A percentile compares a stretch with the other conserved stretches of the same genome.
phyloP scores from a whole-genome alignment of 2,888 invertebrate species.

The Drosophila lacicola region DNA sequence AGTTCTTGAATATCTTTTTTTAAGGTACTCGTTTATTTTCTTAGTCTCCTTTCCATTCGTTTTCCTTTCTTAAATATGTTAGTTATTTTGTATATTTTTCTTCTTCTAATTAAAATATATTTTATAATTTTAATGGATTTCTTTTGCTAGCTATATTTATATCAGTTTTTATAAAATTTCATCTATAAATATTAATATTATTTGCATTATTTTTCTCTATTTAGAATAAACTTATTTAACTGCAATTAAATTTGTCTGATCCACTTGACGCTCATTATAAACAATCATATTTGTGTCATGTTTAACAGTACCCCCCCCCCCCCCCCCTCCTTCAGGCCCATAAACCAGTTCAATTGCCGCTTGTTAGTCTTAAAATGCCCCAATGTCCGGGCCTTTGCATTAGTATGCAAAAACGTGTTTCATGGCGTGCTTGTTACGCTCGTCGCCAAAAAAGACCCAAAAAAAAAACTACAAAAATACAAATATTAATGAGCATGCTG shows the following conservation, averaged over 20 bases:
- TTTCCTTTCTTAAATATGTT: too few relatives aligned
- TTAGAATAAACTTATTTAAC: too few relatives aligned
- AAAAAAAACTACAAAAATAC: slow-evolving; percentile 16
- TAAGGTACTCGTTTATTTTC: too few relatives aligned
- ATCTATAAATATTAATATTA: neutral
- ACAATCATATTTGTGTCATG: neutral
- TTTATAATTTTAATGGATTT: too few relatives aligned
- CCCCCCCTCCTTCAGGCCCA: neutral
- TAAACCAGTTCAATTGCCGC: slow-evolving; percentile 38
- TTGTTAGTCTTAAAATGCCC: slow-evolving; percentile 1
- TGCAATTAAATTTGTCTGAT: neutral
- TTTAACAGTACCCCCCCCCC: neutral
- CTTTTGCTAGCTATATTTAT: too few relatives aligned
- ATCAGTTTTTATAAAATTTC: too few relatives aligned
- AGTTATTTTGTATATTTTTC: too few relatives aligned
- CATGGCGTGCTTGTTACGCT: slow-evolving; percentile 54
- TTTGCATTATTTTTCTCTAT: too few relatives aligned
- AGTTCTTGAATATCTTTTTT: too few relatives aligned
- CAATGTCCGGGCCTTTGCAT: slow-evolving; percentile 38
- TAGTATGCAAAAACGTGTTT: slow-evolving; percentile 74
- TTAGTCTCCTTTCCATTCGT: too few relatives aligned
- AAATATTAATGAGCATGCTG: slow-evolving; percentile 34
- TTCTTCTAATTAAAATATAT: too few relatives aligned
- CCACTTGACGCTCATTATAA: neutral
- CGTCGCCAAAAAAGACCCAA: slow-evolving; percentile 41